Conservation (phyloP, 23 tunicate species). For the Halocynthia aurantium region DNA sequence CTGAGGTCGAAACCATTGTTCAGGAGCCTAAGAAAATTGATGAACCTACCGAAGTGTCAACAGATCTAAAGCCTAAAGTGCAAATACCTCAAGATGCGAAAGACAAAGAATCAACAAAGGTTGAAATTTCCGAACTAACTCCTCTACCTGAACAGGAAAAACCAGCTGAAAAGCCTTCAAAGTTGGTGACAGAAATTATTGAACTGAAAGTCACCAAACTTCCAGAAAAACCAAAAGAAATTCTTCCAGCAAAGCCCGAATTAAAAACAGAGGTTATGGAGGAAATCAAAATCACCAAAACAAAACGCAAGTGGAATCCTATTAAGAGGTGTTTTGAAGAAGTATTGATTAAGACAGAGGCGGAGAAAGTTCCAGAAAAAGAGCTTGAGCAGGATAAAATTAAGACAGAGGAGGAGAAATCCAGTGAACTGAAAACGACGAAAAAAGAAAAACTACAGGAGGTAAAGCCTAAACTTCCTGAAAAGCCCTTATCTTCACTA, state of each 20-base stretch:
- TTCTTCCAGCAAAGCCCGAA: background rate
- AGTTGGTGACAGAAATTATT: too few species aligned
- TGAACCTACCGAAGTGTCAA: too few species aligned
- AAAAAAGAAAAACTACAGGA: too few species aligned
- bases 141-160: background rate
- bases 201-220: too few species aligned
- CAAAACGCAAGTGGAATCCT: conserved; percentile 63
- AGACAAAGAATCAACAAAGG: too few species aligned
- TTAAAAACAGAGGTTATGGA: background rate
- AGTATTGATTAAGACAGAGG: conserved; percentile 29
- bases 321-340: conserved; percentile 43
- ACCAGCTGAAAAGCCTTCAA: background rate
- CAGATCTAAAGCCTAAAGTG: too few species aligned
- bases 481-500: too few species aligned
- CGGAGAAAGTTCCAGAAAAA: background rate
- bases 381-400: background rate
- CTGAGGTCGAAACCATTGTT: too few species aligned
- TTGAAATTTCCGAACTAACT: too few species aligned
- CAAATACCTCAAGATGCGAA: too few species aligned
- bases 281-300: conserved; percentile 23
- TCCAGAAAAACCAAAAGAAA: background rate
- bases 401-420: background rate
- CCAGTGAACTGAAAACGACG: background rate
- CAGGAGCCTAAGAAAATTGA: too few species aligned
- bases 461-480: too few species aligned